These are phyloP conservation scores for Anoplius nigerrimus DNA, from an alignment of 2,888 invertebrate species.

Conservation along the genomic window DNA sequence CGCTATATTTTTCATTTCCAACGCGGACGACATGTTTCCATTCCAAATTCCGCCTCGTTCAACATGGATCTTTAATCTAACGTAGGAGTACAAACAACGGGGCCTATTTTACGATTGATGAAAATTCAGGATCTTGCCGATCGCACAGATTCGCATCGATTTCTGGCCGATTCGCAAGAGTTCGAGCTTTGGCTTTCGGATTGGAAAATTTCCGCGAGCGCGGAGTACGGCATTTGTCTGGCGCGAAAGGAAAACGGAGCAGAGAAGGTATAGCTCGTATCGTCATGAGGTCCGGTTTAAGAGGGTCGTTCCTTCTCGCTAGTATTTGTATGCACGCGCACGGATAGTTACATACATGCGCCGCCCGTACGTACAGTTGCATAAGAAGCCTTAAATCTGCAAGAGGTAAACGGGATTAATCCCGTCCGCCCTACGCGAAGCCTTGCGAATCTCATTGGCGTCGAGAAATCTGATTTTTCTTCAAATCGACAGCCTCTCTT, in stretches of 20 bases:
- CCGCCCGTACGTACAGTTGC: slow-evolving; percentile 67
- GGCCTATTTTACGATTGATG: too few species aligned
- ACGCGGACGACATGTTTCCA: too few species aligned
- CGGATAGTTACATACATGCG: slow-evolving; percentile 43
- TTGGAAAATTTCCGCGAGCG: neutral
- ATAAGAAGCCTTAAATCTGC: slow-evolving; percentile 73
- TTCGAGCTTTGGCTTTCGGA: neutral
- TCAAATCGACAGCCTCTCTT: slow-evolving; percentile 38
- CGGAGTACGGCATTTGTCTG: neutral
- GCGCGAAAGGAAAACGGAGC: neutral
- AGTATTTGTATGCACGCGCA: slow-evolving; percentile 16
- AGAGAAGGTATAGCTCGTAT: neutral
- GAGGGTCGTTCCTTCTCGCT: slow-evolving; percentile 18
- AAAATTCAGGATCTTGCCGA: too few species aligned
- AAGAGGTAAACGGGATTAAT: slow-evolving; percentile 74
- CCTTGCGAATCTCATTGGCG: slow-evolving; percentile 71
- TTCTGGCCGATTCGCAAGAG: neutral
- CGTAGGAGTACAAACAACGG: too few species aligned
- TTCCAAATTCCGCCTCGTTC: neutral
- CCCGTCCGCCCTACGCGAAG: slow-evolving; percentile 69
- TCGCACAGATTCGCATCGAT: too few species aligned
- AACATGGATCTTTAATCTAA: too few species aligned
- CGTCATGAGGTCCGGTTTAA: slow-evolving; percentile 14
- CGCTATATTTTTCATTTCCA: too few species aligned
- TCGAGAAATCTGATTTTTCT: slow-evolving; percentile 53